These are phyloP conservation scores for Drosophila paramelanica DNA, from an alignment of 2,888 invertebrate species.

Conservation along the genomic window DNA sequence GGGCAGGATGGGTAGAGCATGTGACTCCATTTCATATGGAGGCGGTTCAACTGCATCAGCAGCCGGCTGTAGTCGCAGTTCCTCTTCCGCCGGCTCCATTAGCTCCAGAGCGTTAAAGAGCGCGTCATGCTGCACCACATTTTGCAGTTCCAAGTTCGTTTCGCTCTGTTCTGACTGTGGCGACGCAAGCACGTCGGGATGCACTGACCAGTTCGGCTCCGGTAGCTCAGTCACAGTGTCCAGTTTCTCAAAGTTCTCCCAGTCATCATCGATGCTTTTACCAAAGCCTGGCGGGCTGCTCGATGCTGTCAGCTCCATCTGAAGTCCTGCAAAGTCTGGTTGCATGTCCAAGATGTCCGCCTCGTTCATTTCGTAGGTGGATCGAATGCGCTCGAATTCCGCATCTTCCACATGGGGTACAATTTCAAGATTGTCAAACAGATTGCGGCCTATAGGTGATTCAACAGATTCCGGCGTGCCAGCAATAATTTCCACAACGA, in stretches of 20 bases:
- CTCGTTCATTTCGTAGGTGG: slow-evolving; percentile 75
- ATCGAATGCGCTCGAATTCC: slow-evolving; percentile 72
- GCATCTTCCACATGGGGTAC: slow-evolving; percentile 39
- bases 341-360: slow-evolving; percentile 70
- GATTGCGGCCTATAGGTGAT: slow-evolving; percentile 7
- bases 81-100: slow-evolving; percentile 25
- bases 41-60: slow-evolving; percentile 39
- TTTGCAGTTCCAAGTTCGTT: slow-evolving; percentile 19
- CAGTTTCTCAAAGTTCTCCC: slow-evolving; percentile 74
- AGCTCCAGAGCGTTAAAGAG: slow-evolving; percentile 58
- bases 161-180: slow-evolving; percentile 17
- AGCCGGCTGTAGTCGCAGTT: not conserved
- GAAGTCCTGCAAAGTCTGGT: slow-evolving; percentile 34
- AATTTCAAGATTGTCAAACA: slow-evolving; percentile 62
- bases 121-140: slow-evolving; percentile 34
- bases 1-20: slow-evolving; percentile 43
- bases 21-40: slow-evolving; percentile 49
- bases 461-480: slow-evolving; percentile 54
- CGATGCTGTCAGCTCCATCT: slow-evolving; percentile 16
- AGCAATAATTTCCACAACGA: slow-evolving; percentile 67
- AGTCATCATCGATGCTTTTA: slow-evolving; percentile 80
- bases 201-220: slow-evolving; percentile 52
- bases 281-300: slow-evolving; percentile 71
- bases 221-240: slow-evolving; percentile 40
- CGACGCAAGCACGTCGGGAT: slow-evolving; percentile 42